A percentile compares a stretch with the other conserved stretches of the same genome.
Conservation (phyloP, 2,113 vertebrate species). For the Leptobrachium ailaonicum region DNA sequence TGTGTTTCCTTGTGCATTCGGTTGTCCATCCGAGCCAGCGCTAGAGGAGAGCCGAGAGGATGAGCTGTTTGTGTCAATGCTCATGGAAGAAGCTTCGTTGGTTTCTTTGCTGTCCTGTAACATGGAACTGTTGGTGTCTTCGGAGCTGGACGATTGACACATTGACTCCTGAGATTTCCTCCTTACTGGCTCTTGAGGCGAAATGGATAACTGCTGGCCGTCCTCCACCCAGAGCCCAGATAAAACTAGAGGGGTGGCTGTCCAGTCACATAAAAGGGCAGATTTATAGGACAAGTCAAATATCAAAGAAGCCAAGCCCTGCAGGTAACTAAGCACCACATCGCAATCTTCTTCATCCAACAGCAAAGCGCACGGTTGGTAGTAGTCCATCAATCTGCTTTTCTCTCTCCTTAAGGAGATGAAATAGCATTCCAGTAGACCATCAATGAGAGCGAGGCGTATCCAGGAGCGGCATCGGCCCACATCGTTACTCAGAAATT, state of each 20-base stretch:
- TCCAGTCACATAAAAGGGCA: slow-evolving; percentile 90
- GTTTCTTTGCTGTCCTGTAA: slow-evolving; percentile 53
- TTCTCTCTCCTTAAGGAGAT: slow-evolving; percentile 81
- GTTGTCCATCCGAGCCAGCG: slow-evolving; percentile 80
- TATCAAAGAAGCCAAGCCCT: slow-evolving; percentile 84
- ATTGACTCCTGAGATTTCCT: slow-evolving; percentile 81
- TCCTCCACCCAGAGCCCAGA: slow-evolving; percentile 77
- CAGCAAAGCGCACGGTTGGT: slow-evolving; percentile 82
- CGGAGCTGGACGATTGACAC: slow-evolving; percentile 83
- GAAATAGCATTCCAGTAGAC: slow-evolving; percentile 91
- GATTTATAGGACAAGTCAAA: slow-evolving; percentile 94
- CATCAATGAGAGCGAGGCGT: slow-evolving; percentile 86
- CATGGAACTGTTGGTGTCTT: slow-evolving; percentile 54
- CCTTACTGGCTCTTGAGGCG: slow-evolving; percentile 49
- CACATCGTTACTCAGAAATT: slow-evolving; percentile 84
- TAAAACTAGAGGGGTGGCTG: slow-evolving; percentile 83
- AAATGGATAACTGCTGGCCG: slow-evolving; percentile 53
- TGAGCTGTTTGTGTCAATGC: slow-evolving; percentile 80
- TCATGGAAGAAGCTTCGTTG: slow-evolving; percentile 78
- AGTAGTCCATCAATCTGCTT: slow-evolving; percentile 74
- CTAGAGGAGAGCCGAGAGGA: slow-evolving; percentile 92
- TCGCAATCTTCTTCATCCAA: slow-evolving; percentile 85
- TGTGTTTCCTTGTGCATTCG: slow-evolving; percentile 67
- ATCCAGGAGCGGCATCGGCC: slow-evolving; percentile 94
- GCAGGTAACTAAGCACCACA: slow-evolving; percentile 90